Conservation (phyloP, 2,888 invertebrate species). For the Sinohyriopsis cumingii region DNA sequence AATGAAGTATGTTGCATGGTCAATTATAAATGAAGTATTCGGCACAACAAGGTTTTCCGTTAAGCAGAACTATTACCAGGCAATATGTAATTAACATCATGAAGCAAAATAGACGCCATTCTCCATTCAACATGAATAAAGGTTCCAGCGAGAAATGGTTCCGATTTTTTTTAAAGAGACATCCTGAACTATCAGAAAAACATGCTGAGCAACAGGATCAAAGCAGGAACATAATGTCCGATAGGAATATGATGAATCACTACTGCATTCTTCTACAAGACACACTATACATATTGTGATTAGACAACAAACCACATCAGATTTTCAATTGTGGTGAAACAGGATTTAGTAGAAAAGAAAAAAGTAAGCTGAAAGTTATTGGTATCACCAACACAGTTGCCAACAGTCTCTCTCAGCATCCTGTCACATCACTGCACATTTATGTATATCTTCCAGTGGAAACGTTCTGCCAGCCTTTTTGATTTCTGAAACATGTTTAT, state of each 20-base stretch:
- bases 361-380: too few species aligned
- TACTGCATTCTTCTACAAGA: too few species aligned
- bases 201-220: too few species aligned
- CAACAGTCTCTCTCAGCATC: too few species aligned
- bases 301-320: too few species aligned
- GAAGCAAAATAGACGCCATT: neutral
- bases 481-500: slow-evolving; percentile 9
- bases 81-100: neutral
- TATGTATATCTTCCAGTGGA: slow-evolving; percentile 10
- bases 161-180: neutral
- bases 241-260: too few species aligned
- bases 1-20: neutral
- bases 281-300: too few species aligned
- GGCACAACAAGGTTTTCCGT: too few species aligned
- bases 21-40: slow-evolving; percentile 6
- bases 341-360: too few species aligned
- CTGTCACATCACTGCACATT: slow-evolving; percentile 11
- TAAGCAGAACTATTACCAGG: too few species aligned
- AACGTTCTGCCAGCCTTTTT: neutral
- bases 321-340: too few species aligned
- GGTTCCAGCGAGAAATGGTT: slow-evolving; percentile 16
- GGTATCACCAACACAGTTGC: slow-evolving; percentile 1
- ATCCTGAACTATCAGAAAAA: slow-evolving; percentile 7
- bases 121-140: slow-evolving; percentile 9
- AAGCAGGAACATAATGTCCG: too few species aligned